A percentile compares a stretch with the other conserved stretches of the same genome.
phyloP scores from a whole-genome alignment of 2,113 vertebrate genomes.

The Speoplatyrhinus poulsoni region DNA sequence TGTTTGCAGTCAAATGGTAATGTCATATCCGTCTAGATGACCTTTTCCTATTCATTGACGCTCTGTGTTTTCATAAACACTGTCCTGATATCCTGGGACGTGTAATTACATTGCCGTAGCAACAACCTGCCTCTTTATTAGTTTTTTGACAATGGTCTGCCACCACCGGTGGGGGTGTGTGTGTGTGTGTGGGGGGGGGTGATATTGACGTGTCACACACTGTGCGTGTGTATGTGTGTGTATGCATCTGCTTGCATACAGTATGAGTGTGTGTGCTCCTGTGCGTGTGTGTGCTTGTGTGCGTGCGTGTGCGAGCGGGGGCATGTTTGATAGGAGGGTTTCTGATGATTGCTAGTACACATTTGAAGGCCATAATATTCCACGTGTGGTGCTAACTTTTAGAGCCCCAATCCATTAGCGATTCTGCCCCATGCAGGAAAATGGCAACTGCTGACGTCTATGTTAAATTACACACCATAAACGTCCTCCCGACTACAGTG shows the following conservation, averaged over 20 bases:
- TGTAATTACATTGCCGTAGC: conserved; percentile 72
- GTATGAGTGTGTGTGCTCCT: background rate
- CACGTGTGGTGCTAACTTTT: no score
- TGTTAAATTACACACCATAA: no score
- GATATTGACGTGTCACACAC: background rate
- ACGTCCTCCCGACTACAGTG: no score
- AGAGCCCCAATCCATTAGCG: no score
- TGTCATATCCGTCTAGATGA: conserved; percentile 59
- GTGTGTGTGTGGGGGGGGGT: conserved; percentile 15
- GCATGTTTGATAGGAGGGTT: background rate
- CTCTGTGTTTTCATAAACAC: conserved; percentile 69
- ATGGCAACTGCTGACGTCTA: no score
- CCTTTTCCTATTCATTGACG: conserved; percentile 72
- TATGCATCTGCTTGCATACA: background rate
- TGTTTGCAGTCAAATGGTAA: conserved; percentile 57
- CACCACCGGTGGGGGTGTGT: conserved; percentile 9
- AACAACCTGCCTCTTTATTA: conserved; percentile 69
- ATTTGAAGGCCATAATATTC: no score
- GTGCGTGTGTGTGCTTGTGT: conserved; percentile 7
- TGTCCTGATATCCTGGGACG: conserved; percentile 62
- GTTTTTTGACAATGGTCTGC: conserved; percentile 67
- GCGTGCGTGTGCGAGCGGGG: conserved; percentile 3
- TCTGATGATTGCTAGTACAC: no score
- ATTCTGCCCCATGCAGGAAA: no score
- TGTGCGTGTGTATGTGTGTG: conserved; percentile 16